Evolutionary conservation across 2,113 vertebrate species (phyloP).

Genomic region (Tychaedon coryphoeus): DNA sequence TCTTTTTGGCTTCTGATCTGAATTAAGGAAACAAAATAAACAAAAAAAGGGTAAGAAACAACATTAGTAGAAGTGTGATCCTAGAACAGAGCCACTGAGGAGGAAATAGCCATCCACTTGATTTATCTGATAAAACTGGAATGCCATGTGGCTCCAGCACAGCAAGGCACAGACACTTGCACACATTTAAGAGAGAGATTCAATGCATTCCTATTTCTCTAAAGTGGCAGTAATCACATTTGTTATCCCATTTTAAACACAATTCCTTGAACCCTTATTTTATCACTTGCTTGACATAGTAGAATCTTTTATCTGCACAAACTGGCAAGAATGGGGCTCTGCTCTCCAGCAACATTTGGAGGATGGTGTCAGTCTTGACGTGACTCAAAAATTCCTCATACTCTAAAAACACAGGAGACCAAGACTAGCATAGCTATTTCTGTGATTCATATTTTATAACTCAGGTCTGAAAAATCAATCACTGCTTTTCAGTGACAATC

Average conservation of each 20-base stretch:
- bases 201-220: not conserved
- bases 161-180: not conserved
- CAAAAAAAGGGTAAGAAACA: not conserved
- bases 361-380: accelerated
- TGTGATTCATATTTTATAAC: not conserved
- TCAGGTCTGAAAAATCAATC: not conserved
- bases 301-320: not conserved
- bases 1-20: constrained; percentile 97
- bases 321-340: not conserved
- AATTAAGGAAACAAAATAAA: not conserved
- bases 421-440: not conserved
- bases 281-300: not conserved
- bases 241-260: not conserved
- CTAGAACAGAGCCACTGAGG: not conserved
- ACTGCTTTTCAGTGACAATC: not conserved
- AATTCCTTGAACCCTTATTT: not conserved
- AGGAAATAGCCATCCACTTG: not conserved
- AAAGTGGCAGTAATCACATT: not conserved
- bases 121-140: constrained; percentile 37
- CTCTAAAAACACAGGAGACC: not conserved
- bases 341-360: not conserved
- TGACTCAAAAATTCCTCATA: not conserved
- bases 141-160: constrained; percentile 10
- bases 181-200: not conserved
- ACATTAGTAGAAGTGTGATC: not conserved